phyloP scores from a whole-genome alignment of 2,797 vertebrate species.

The Megaceryle alcyon region DNA sequence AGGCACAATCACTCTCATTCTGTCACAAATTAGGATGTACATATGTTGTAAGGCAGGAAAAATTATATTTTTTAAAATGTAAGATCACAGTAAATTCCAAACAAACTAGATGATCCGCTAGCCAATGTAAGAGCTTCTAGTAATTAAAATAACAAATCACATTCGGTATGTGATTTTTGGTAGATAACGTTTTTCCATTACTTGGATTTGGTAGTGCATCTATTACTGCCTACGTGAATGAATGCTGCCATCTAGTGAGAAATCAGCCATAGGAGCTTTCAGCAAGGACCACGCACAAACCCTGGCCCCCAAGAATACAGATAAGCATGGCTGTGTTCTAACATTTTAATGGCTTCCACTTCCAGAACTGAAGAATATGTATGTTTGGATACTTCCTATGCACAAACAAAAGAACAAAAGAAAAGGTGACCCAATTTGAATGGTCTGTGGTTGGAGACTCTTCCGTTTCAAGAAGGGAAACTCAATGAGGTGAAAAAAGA shows the following conservation, averaged over 20 bases:
- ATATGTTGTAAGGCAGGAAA: not conserved
- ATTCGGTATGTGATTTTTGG: not conserved
- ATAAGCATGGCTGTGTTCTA: fast-evolving
- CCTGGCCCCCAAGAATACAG: fast-evolving
- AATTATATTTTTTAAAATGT: not conserved
- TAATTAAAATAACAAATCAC: not conserved
- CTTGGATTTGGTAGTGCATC: not conserved
- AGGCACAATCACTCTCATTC: not conserved
- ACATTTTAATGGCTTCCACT: not conserved
- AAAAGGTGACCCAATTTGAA: not conserved
- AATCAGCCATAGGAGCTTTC: not conserved
- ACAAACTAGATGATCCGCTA: not conserved
- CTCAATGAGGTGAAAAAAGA: not conserved
- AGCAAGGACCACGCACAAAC: fast-evolving
- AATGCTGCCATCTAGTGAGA: slow-evolving; percentile 72
- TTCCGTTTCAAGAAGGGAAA: not conserved
- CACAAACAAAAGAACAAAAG: not conserved
- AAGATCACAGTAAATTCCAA: not conserved
- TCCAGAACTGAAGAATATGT: not conserved
- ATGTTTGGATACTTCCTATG: not conserved
- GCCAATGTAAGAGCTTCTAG: not conserved
- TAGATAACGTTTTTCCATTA: not conserved
- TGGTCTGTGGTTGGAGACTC: not conserved
- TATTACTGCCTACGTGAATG: not conserved
- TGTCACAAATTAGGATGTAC: not conserved